Conservation (phyloP, 2,113 vertebrate species). For the Solea solea region DNA sequence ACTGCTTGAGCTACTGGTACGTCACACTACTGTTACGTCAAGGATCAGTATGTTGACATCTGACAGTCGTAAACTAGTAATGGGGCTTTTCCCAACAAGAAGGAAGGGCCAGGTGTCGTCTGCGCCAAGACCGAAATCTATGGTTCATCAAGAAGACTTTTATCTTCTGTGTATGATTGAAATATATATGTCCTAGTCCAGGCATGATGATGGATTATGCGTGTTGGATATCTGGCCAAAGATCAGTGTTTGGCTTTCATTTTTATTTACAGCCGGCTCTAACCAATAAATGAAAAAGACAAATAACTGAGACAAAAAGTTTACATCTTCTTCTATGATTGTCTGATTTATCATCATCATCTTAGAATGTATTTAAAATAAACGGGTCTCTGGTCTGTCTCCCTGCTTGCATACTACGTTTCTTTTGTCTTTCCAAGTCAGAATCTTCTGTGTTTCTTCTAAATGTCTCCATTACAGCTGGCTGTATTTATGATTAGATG, state of each 20-base stretch:
- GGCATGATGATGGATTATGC: neutral
- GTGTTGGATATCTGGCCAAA: neutral
- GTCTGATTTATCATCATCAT: neutral
- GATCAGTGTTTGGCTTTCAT: conserved; percentile 9
- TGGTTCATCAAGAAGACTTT: neutral
- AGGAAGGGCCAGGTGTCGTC: no score
- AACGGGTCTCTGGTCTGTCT: conserved; percentile 6
- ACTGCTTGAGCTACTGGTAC: no score
- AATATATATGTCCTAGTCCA: neutral
- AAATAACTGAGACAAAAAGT: neutral
- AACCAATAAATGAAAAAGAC: neutral
- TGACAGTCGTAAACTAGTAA: neutral
- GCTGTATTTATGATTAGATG: conserved; percentile 45
- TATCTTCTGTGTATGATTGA: neutral
- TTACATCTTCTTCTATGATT: no score
- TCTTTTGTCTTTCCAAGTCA: conserved; percentile 21
- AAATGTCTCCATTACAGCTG: conserved; percentile 46
- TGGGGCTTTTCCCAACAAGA: neutral
- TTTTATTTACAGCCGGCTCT: neutral
- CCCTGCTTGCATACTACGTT: neutral
- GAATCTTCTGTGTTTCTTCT: conserved; percentile 32
- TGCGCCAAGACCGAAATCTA: neutral
- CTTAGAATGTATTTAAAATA: neutral
- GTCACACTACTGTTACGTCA: no score
- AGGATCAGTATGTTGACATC: neutral